Base-by-base conservation (phyloP, 1,140 invertebrate genomes). In the Acyrthosiphon pisum region DNA sequence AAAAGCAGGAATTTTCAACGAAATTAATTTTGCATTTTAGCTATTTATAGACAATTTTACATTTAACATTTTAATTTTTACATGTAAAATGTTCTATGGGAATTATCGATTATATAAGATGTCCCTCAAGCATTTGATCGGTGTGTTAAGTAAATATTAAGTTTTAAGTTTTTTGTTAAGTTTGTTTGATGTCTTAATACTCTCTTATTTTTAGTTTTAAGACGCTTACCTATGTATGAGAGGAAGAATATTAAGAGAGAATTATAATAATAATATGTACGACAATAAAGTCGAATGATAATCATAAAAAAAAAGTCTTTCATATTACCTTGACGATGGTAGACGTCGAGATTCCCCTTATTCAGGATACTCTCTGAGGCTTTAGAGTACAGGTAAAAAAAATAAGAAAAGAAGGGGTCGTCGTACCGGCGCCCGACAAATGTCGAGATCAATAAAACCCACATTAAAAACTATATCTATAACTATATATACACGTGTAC, bases 401-500 rank as follows among this genome's bases (percentile, higher is more conserved):
- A 48, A 76, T 76, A 92, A 92, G 68, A 83, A 46, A 93, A 93
- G 50, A 56, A 93, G 81, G 81, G 91, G 81, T 93, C 91, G 91
- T 86, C 91, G 91, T 86, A 44, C 91, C 46, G 81, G 91, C 81
- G 81, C 91, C 91, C 91, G 91, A 93, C 91, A 93, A 93, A 93
- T 86, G 91, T 93, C 50, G 91, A 93, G 91, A 93, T 93, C 91
- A 93, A 93, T 93, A 93, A 93, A 93, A 93, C 76, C 81, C 26
- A 93, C 91, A 93, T 93, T 93, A 93, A 93, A 92, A 93, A 93
- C 91, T 93, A 93, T 93, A 93, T 86, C n/a, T 93, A 50, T 84
- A 84, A 9, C 83, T 50, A 84, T 84, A 84, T 53, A 92, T 86
- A 93, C 76, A 86, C 81, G 91, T 93, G 81, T 93, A 93, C 91